Evolutionary conservation across 2,797 vertebrate species (phyloP), one percentile per base, ranked within the genome.

Genomic region (Mustela erminea): DNA sequence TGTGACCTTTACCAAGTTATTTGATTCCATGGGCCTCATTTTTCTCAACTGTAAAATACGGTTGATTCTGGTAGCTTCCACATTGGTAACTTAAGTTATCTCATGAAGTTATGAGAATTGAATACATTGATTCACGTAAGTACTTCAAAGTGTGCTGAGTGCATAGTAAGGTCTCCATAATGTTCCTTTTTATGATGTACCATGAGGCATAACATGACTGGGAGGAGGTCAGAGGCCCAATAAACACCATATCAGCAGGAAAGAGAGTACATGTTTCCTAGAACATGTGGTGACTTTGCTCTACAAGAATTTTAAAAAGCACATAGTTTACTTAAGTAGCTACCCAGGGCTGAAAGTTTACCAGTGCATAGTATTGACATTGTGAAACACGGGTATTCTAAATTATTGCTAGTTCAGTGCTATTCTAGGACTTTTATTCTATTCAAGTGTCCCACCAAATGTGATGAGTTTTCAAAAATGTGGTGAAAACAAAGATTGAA

Each of bases 11-110:
- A 2, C 41, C 58, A 64, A 96, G 8, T 32, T 32, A 46, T 84
- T 92, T 52, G 13, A 92, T 10, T 75, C 7, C 17, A 10, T 23
- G 7, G 82, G 25, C 23, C 20, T 90, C 43, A 82, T n/a, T 83
- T 95, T 97, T 21, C 43, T 95, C 14, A 66, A 70, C 23, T 80
- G 20, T 90, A 43, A 97, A 84, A 64, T 84, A 54, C 87, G 52
- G 13, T 60, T n/a, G 60, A 68, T 77, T 38, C 6, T 18, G 35
- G 3, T 90, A 41, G 68, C 92, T 90, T 92, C 46, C 20, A 80
- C 11, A 23, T 1, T 43, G 25, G 21, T 17, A 72, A 32, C n/a
- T n/a, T n/a, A n/a, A n/a, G n/a, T n/a, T n/a, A n/a, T n/a, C n/a
- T 46, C 56, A 32, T 25, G 29, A 23, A 32, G 14, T 41, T 60